Evolutionary conservation across 2,888 invertebrate species (phyloP), one percentile per base, ranked within the genome.

Genomic region (Syrista parreyssii): DNA sequence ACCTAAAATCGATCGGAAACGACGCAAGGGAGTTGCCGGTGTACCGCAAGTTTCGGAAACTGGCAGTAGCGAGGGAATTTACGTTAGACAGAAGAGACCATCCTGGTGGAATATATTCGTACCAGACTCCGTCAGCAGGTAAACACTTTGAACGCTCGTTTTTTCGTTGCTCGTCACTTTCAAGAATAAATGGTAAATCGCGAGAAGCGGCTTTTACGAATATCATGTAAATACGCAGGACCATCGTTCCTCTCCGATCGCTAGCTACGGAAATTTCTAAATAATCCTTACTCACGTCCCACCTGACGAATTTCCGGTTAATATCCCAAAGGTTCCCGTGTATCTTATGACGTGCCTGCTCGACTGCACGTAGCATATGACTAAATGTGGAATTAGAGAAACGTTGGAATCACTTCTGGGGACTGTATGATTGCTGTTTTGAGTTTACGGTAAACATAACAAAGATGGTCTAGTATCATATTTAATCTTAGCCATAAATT

Each of bases 101-200:
- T 97, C 96, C 68, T 97, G 97, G 97, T 97, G 97, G 97, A 97
- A 96, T 91, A 96, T 97, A 82, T 96, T 97, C 90, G 95, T 96
- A 73, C 95, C 96, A 75, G 96, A 97, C 86, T 86, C 90, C 15
- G 90, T 87, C 71, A 80, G 82, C 86, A 91, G 91, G 90, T 91
- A 89, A 55, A 23, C 23, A 9, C 23, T 6, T 55, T 23, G 55
- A 55, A 55, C 23, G 55, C 0, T 9, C 15, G 6, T 55, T 55
- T 55, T 55, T 55, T 23, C 0, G 15, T 55, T 9, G 9, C 9
- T 55, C 55, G 30, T 1, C 75, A 31, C 68, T 68, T 23, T 55
- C 6, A 23, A 55, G 9, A 55, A 55, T 55, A 0, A 15, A 23
- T 23, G 55, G 9, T 55, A 23, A 55, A 55, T 55, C 55, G 55